Conservation (phyloP, 2,797 vertebrate genomes). For the Lacerta viridis region DNA sequence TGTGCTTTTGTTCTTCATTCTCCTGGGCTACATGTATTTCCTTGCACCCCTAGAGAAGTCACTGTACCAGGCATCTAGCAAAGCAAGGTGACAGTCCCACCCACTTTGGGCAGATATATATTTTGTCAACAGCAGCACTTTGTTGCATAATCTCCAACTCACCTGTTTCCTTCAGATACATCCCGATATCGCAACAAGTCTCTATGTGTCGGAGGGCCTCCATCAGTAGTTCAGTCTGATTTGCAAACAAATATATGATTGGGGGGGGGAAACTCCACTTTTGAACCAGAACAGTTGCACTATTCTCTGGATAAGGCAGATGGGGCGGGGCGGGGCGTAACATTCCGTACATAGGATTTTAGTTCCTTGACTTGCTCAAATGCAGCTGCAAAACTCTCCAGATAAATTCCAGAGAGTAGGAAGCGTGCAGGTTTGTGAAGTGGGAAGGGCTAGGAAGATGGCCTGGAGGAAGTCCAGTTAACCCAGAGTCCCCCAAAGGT, state of each 20-base stretch:
- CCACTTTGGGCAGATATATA: neutral
- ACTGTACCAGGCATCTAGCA: neutral
- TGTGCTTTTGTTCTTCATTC: neutral
- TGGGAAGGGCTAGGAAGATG: neutral
- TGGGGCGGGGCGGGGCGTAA: neutral
- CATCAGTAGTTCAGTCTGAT: conserved; percentile 84
- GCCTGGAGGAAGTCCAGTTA: neutral
- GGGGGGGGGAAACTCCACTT: too few species aligned
- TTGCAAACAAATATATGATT: conserved; percentile 42
- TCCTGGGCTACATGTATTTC: neutral
- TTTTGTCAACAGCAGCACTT: neutral
- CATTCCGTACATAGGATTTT: neutral
- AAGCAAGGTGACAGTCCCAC: neutral
- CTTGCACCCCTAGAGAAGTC: neutral
- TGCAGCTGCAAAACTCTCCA: neutral
- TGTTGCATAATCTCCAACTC: conserved; percentile 43
- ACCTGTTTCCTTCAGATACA: conserved; percentile 89
- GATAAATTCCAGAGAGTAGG: neutral
- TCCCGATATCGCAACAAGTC: conserved; percentile 88
- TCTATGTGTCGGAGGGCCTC: conserved; percentile 87
- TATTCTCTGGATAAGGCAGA: neutral
- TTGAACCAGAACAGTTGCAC: neutral
- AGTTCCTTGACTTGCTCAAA: conserved; percentile 23
- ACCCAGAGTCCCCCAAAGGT: neutral
- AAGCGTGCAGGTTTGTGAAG: neutral